These are phyloP conservation scores for Tricholauxania praeusta DNA, from an alignment of 2,888 invertebrate species.

Conservation along the genomic window DNA sequence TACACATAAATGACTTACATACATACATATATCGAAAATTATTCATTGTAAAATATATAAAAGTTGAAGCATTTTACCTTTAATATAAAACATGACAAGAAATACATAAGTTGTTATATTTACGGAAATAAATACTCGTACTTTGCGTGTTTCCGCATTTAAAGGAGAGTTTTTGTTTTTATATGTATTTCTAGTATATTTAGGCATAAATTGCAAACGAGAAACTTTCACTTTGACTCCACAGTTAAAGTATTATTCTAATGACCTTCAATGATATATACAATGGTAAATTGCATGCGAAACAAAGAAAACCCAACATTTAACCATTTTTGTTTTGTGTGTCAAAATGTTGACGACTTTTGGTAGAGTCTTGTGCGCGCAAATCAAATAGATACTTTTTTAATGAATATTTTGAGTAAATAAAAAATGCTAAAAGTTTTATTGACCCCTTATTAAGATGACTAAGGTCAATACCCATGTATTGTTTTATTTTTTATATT, in stretches of 20 bases:
- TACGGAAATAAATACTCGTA: constrained; percentile 3
- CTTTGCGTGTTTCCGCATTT: constrained; percentile 2
- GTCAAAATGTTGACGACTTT: no score
- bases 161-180: not conserved
- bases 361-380: no score
- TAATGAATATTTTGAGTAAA: not conserved
- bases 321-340: no score
- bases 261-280: no score
- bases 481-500: no score
- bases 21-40: no score
- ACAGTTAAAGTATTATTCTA: no score
- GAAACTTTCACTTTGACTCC: constrained; percentile 1
- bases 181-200: not conserved
- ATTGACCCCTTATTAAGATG: constrained; percentile 20
- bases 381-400: not conserved
- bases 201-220: not conserved
- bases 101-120: not conserved
- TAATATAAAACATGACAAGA: not conserved
- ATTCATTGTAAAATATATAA: no score
- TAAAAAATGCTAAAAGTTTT: not conserved
- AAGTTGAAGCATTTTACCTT: no score
- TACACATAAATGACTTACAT: no score
- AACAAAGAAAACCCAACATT: no score
- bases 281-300: no score
- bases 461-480: not conserved